These are phyloP conservation scores for Eutolmus rufibarbis DNA, from an alignment of 2,888 invertebrate genomes.

Conservation along the genomic window DNA sequence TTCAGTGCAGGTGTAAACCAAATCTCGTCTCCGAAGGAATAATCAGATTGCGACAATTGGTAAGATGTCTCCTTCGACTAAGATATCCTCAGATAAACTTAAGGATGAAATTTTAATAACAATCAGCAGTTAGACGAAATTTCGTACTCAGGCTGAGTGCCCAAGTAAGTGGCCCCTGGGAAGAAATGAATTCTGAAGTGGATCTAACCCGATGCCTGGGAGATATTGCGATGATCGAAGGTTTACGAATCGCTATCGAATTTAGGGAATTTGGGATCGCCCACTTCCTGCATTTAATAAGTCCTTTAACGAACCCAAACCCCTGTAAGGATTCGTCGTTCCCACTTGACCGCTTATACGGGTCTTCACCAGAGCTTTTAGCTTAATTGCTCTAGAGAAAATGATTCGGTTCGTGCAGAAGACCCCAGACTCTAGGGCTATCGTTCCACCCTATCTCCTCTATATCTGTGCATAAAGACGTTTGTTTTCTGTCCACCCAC, in stretches of 20 bases:
- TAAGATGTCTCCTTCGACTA: not conserved
- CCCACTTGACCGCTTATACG: not conserved
- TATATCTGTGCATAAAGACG: not conserved
- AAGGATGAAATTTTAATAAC: not conserved
- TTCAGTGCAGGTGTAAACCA: not conserved
- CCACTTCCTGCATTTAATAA: not conserved
- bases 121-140: not conserved
- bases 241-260: not conserved
- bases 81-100: not conserved
- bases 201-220: not conserved
- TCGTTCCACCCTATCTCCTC: not conserved
- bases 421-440: not conserved
- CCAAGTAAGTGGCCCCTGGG: not conserved
- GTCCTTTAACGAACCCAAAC: not conserved
- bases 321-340: not conserved
- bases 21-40: not conserved
- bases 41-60: not conserved
- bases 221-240: not conserved
- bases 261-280: not conserved
- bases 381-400: not conserved
- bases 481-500: not conserved
- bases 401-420: not conserved
- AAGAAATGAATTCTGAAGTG: not conserved
- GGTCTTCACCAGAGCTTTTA: not conserved
- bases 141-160: not conserved